A percentile compares a stretch with the other conserved stretches of the same genome.
These are phyloP conservation scores for Nomada fabriciana DNA, from an alignment of 2,888 invertebrate species.

Conservation along the genomic window DNA sequence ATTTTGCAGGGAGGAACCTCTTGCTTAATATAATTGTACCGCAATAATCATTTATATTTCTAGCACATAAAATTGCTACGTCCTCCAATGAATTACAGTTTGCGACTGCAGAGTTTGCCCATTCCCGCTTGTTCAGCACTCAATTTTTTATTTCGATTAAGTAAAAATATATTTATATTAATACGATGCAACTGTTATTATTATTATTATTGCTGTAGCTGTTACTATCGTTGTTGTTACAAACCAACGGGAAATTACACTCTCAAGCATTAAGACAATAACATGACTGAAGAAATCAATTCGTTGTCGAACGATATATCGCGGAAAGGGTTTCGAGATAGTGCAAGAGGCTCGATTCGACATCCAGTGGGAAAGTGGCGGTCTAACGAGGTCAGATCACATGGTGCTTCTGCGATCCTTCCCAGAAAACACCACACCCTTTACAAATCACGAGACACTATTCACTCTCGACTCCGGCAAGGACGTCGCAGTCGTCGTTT, in stretches of 20 bases:
- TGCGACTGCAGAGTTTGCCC: no score
- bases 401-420: slow-evolving; percentile 53
- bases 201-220: no score
- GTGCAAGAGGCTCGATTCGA: slow-evolving; percentile 27
- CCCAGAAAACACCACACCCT: slow-evolving; percentile 62
- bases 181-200: no score
- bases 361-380: slow-evolving; percentile 60
- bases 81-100: no score
- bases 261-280: background rate
- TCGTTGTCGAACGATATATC: slow-evolving; percentile 27
- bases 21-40: background rate
- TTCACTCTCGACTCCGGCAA: slow-evolving; percentile 41
- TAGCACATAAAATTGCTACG: no score
- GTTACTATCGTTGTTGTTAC: no score
- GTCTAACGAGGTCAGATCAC: slow-evolving; percentile 47
- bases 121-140: no score
- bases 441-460: slow-evolving; percentile 39
- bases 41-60: background rate
- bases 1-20: background rate
- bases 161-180: no score
- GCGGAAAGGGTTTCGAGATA: slow-evolving; percentile 49
- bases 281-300: background rate
- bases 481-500: slow-evolving; percentile 44
- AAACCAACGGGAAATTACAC: background rate
- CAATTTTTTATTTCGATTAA: no score